Evolutionary conservation across 2,113 vertebrate genomes (phyloP).

Genomic region (Pao palembangensis): DNA sequence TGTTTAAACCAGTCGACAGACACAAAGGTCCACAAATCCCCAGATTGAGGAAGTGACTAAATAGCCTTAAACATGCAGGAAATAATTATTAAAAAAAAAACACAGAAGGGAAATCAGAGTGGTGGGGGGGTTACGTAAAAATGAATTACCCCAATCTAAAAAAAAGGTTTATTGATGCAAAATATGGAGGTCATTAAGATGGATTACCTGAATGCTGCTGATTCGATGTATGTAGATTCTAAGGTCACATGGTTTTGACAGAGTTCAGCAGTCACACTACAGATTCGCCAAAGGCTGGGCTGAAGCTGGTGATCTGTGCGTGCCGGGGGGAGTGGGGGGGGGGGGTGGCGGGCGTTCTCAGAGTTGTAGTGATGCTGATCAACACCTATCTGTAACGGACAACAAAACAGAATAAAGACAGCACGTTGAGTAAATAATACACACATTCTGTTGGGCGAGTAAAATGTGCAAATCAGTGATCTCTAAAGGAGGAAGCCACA

Average conservation of each 20-base stretch:
- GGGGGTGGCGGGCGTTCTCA: too few relatives aligned
- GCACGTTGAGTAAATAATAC: slow-evolving; percentile 36
- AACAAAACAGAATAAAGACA: slow-evolving; percentile 22
- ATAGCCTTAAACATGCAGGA: neutral
- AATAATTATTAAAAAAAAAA: neutral
- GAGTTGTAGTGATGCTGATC: slow-evolving; percentile 4
- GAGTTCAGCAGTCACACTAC: slow-evolving; percentile 60
- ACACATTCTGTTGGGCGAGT: neutral
- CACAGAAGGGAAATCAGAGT: neutral
- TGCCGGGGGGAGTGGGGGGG: neutral
- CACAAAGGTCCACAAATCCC: neutral
- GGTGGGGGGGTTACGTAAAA: too few relatives aligned
- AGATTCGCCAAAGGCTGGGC: slow-evolving; percentile 7
- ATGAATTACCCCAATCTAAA: too few relatives aligned
- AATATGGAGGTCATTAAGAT: too few relatives aligned
- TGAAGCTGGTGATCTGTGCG: slow-evolving; percentile 1
- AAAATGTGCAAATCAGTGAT: slow-evolving; percentile 1
- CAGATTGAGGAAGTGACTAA: slow-evolving; percentile 40
- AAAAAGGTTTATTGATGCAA: too few relatives aligned
- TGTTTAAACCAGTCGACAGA: slow-evolving; percentile 2
- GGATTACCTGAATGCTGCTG: slow-evolving; percentile 60
- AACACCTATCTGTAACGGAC: slow-evolving; percentile 30
- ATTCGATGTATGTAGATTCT: slow-evolving; percentile 59
- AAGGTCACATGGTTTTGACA: slow-evolving; percentile 48
- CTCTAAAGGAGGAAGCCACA: slow-evolving; percentile 14